phyloP scores from a whole-genome alignment of 2,797 vertebrate species.

The Phataginus tetradactyla region DNA sequence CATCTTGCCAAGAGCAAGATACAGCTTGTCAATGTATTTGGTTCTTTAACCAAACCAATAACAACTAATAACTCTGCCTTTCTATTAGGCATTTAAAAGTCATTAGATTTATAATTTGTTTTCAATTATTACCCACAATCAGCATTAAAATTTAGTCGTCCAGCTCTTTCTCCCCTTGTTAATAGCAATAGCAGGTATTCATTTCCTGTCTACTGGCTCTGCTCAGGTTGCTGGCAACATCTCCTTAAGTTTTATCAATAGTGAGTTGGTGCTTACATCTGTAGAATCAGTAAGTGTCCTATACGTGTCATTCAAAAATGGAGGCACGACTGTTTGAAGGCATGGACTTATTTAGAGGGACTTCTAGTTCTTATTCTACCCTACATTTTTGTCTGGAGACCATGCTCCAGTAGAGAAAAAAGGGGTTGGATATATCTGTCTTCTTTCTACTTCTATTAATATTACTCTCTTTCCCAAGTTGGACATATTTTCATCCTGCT shows the following conservation, averaged over 20 bases:
- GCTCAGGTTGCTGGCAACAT: background rate
- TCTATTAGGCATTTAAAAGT: slow-evolving; percentile 15
- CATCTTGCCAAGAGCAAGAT: background rate
- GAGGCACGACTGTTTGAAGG: background rate
- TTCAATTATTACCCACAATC: background rate
- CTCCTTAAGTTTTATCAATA: background rate
- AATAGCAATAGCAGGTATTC: background rate
- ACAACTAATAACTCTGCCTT: background rate
- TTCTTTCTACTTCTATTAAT: background rate
- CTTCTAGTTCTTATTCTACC: background rate
- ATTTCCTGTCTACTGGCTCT: background rate
- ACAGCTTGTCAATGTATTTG: background rate
- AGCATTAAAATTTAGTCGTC: background rate
- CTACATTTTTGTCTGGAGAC: background rate
- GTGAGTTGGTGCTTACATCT: background rate
- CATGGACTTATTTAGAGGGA: background rate
- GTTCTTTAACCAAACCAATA: background rate
- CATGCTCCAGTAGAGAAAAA: background rate
- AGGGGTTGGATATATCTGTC: background rate
- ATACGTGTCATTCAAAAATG: background rate
- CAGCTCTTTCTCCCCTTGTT: background rate
- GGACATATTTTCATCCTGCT: background rate
- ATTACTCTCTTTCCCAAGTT: background rate
- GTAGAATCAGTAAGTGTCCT: background rate
- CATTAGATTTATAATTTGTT: background rate